Evolutionary conservation across 2,888 invertebrate genomes (phyloP).

Genomic region (Mesorhabditis spiculigera): DNA sequence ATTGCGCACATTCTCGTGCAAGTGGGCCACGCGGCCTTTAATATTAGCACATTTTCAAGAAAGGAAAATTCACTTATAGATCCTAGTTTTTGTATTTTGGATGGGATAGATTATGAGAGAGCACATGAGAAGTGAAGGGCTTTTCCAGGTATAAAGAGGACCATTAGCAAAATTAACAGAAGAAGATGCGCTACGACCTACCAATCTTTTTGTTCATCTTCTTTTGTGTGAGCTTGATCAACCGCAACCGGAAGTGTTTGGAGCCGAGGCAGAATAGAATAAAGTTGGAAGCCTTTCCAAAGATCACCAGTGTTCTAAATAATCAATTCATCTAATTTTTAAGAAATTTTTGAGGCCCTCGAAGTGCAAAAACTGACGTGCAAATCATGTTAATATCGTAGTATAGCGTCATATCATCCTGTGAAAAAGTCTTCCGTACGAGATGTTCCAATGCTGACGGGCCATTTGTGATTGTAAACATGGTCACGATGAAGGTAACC

Average conservation of each 20-base stretch:
- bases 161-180: background rate
- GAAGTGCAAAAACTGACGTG: conserved; percentile 23
- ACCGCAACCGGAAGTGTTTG: conserved; percentile 52
- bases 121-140: background rate
- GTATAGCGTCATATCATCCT: conserved; percentile 12
- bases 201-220: conserved; percentile 51
- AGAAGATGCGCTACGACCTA: conserved; percentile 19
- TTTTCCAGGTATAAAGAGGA: background rate
- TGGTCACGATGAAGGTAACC: conserved; percentile 54
- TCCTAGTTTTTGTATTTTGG: background rate
- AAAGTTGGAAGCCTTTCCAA: conserved; percentile 56
- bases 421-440: conserved; percentile 23
- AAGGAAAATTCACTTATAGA: background rate
- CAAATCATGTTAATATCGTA: conserved; percentile 44
- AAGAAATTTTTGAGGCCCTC: background rate
- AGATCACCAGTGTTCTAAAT: conserved; percentile 51
- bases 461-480: conserved; percentile 56
- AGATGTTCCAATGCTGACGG: conserved; percentile 51
- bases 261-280: conserved; percentile 56
- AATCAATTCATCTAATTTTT: background rate
- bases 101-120: no score
- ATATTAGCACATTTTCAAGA: background rate
- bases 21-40: background rate
- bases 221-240: conserved; percentile 48
- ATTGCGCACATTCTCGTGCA: background rate